Evolutionary conservation across 2,888 invertebrate species (phyloP), one percentile per base, ranked within the genome.

Genomic region (Palloptera scutellata): DNA sequence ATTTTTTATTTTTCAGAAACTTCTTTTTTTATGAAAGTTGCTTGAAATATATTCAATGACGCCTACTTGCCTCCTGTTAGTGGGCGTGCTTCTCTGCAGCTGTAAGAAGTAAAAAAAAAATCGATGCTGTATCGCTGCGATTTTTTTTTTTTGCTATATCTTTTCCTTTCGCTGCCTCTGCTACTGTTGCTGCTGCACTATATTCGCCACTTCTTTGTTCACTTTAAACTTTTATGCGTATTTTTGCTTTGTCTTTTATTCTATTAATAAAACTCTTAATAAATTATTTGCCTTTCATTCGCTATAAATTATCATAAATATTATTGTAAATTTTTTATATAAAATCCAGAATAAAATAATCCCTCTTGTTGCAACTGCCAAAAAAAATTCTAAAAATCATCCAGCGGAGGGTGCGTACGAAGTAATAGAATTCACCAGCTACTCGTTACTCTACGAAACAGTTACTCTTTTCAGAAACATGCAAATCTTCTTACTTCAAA

Each of bases 151-250:
- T 55, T 63, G 63, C 61, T 42, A 61, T 61, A 8, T 57, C 17
- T 62, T 53, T 20, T 58, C 13, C 40, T 8, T 67, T 61, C 15
- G 41, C 42, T 41, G 13, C 40, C 4, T 67, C 58, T n/a, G 41
- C 42, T 41, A 11, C 70, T 73, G 77, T 70, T 70, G 69, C 71
- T 68, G 71, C 55, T 74, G 69, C 58, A 73, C 71, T 67, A 73
- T 30, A 6, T 30, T 30, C 30, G 30, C 3, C 30, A 65, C 40
- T 11, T 40, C 17, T 45, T 42, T 42, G 40, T 20, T 40, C 40
- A 48, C 5, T 12, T 1, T 53, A 61, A 15, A n/a, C 43, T 11
- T 59, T 41, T 11, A 15, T 48, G 41, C n/a, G n/a, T 64, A 20
- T 55, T 10, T 54, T 1, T 11, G n/a, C 13, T 20, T 4, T 11